phyloP scores from a whole-genome alignment of 2,113 vertebrate species.

The Saimiri boliviensis region DNA sequence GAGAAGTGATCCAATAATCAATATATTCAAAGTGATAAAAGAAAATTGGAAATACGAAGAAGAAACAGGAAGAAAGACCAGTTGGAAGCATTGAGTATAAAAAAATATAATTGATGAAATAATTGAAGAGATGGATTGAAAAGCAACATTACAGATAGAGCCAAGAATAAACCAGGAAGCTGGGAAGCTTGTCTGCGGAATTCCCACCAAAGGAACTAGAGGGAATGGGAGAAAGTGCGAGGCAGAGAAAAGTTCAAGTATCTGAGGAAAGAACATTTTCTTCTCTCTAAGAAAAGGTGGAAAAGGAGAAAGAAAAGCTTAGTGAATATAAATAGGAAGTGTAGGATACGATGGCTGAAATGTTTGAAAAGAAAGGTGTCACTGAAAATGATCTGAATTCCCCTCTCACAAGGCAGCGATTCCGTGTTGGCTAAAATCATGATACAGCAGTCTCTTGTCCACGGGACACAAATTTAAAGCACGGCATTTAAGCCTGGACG shows the following conservation, averaged over 20 bases:
- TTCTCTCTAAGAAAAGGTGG: not conserved
- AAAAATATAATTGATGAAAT: not conserved
- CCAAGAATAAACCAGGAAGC: not conserved
- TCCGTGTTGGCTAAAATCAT: no score
- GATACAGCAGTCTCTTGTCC: not conserved
- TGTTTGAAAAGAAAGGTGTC: not conserved
- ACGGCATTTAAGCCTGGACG: not conserved
- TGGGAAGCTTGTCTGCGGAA: not conserved
- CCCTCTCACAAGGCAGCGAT: not conserved
- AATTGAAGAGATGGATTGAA: not conserved
- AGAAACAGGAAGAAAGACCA: not conserved
- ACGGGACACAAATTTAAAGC: not conserved
- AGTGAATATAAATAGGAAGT: no score
- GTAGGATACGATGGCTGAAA: no score
- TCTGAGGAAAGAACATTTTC: not conserved
- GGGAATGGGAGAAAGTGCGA: not conserved
- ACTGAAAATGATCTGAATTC: not conserved
- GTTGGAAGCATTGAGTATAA: not conserved
- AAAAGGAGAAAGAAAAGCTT: not conserved
- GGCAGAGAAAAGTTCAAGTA: not conserved
- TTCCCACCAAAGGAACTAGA: not conserved
- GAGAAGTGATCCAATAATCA: fast-evolving
- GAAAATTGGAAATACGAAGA: no score
- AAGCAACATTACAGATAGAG: not conserved
- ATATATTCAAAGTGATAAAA: not conserved